phyloP scores from a whole-genome alignment of 2,113 vertebrate genomes.

The Trematocara variabile region DNA sequence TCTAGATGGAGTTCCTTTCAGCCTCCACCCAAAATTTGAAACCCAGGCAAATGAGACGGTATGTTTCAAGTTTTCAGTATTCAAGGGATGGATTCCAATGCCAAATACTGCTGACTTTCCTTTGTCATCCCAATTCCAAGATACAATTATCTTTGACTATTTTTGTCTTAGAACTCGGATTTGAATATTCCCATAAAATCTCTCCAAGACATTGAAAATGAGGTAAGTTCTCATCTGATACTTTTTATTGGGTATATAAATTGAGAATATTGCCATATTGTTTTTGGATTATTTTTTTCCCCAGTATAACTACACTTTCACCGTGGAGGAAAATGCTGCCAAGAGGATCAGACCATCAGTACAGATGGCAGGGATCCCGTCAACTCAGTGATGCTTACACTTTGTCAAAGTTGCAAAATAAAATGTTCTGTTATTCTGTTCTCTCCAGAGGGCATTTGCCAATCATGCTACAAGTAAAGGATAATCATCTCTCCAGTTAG shows the following conservation, averaged over 20 bases:
- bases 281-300: background rate
- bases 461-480: background rate
- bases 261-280: background rate
- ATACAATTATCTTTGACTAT: background rate
- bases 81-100: background rate
- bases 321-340: conserved; percentile 65
- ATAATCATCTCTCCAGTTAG: background rate
- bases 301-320: conserved; percentile 73
- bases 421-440: background rate
- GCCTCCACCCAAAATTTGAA: conserved; percentile 81
- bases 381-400: conserved; percentile 24
- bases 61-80: conserved; percentile 23
- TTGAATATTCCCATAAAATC: conserved; percentile 82
- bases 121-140: background rate
- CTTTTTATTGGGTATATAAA: background rate
- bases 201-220: conserved; percentile 82
- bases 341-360: conserved; percentile 52
- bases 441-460: background rate
- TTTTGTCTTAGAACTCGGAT: conserved; percentile 20
- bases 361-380: background rate
- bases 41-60: conserved; percentile 58
- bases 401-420: background rate
- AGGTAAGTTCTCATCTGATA: conserved; percentile 63
- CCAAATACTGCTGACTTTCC: background rate
- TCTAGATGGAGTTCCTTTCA: conserved; percentile 86